Percentiles rank a stretch among this genome's conserved stretches.
These are phyloP conservation scores for Mesocricetus auratus DNA, from an alignment of 2,113 vertebrate species.

Conservation along the genomic window DNA sequence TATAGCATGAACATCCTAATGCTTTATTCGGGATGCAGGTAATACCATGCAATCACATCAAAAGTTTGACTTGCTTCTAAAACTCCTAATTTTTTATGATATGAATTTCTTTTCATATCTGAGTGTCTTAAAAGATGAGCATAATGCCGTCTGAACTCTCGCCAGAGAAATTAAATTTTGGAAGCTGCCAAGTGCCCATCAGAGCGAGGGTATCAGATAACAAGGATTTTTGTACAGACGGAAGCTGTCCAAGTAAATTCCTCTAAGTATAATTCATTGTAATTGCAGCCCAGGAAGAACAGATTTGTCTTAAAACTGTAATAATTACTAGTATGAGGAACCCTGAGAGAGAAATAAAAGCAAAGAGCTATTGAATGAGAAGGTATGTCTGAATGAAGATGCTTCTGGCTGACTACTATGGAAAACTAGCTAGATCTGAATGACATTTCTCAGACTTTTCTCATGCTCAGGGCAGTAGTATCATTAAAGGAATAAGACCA, in stretches of 20 bases:
- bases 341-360: not conserved
- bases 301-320: conserved; percentile 5
- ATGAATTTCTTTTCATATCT: not conserved
- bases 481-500: not conserved
- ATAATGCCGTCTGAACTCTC: not conserved
- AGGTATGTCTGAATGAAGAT: not conserved
- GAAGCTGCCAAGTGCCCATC: not conserved
- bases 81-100: not conserved
- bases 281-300: not conserved
- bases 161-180: conserved; percentile 13
- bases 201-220: not conserved
- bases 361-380: not conserved
- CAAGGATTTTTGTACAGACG: rapidly evolving
- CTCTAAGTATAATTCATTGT: not conserved
- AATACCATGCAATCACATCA: not conserved
- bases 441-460: not conserved
- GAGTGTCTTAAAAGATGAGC: not conserved
- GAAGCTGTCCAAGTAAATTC: not conserved
- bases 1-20: rapidly evolving
- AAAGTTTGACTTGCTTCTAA: not conserved
- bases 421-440: not conserved
- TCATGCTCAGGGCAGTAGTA: not conserved
- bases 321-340: not conserved
- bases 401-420: not conserved
- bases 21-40: not conserved